Base-by-base conservation (phyloP, 2,888 invertebrate species). In the Incurvaria masculella region DNA sequence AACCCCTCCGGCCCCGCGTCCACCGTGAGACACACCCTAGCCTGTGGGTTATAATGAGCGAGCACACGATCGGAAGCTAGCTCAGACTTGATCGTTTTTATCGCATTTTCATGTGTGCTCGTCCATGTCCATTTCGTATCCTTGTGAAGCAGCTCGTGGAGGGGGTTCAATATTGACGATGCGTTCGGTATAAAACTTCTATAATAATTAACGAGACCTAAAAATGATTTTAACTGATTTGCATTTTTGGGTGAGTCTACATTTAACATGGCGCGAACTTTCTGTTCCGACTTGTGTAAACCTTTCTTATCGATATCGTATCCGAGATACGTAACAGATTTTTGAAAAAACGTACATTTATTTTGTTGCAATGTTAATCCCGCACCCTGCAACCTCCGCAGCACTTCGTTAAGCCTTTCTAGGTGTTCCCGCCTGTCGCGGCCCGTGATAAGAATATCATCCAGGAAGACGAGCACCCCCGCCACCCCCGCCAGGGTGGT, bases 131-230 rank as follows among this genome's bases (percentile, higher is more conserved):
- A 53, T 14, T 44, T 21, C 1, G 39, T 44, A 2, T 42, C 49
- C 11, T 42, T 44, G 1, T 48, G 48, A 14, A 51, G 33, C 11
- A 54, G 20, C 11, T 51, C 49, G 18, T 54, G 49, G 5, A 54
- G 19, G 0, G 52, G 52, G n/a, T 40, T 45, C 6, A 56, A 21
- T 6, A 57, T 49, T 1, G 49, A 26, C 2, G 55, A 52, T 18
- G 53, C 53, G 16, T 47, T n/a, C 0, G 50, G 47, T 11, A 54
- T 50, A 33, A 55, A 57, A 46, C 45, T 53, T 4, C 54, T 42
- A 39, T 55, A 58, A 21, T 56, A 57, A 44, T 58, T 58, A 1
- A 51, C 46, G 21, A 58, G 42, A 1, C 56, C 58, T 44, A 57
- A 48, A 49, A 56, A 57, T 2, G 55, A 57, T 47, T 58, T 55